These are phyloP conservation scores for Pontoporia blainvillei DNA, from an alignment of 2,113 vertebrate species.

Conservation along the genomic window DNA sequence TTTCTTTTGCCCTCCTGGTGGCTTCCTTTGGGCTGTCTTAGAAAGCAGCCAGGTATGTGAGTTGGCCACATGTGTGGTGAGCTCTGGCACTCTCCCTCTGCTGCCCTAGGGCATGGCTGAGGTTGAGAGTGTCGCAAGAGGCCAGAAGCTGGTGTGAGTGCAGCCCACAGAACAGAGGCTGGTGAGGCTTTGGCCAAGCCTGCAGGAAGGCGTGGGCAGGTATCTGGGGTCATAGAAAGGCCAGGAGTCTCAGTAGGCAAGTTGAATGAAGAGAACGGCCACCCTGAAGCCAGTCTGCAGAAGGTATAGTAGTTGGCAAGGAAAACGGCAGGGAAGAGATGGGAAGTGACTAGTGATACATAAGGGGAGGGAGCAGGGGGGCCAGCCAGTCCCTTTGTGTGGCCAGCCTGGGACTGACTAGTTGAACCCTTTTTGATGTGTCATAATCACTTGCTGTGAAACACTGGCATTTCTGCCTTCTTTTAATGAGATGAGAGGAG, in stretches of 20 bases:
- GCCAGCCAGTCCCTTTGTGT: not conserved
- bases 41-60: not conserved
- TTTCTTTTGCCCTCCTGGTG: not conserved
- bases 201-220: fast-evolving
- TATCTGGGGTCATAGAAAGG: not conserved
- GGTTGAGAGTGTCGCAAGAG: too few species aligned
- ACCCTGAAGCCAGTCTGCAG: not conserved
- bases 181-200: not conserved
- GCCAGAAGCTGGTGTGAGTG: too few species aligned
- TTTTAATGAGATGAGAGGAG: not conserved
- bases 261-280: not conserved
- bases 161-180: not conserved
- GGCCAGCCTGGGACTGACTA: not conserved
- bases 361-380: not conserved
- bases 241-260: not conserved
- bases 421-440: not conserved
- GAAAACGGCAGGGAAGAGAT: not conserved
- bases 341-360: not conserved
- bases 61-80: fast-evolving
- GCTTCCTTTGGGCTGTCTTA: not conserved
- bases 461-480: not conserved
- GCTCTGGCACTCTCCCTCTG: not conserved
- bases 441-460: not conserved
- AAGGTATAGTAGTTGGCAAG: not conserved
- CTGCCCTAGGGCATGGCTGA: not conserved